Evolutionary conservation across 2,797 vertebrate species (phyloP).

Genomic region (Buceros bicornis): DNA sequence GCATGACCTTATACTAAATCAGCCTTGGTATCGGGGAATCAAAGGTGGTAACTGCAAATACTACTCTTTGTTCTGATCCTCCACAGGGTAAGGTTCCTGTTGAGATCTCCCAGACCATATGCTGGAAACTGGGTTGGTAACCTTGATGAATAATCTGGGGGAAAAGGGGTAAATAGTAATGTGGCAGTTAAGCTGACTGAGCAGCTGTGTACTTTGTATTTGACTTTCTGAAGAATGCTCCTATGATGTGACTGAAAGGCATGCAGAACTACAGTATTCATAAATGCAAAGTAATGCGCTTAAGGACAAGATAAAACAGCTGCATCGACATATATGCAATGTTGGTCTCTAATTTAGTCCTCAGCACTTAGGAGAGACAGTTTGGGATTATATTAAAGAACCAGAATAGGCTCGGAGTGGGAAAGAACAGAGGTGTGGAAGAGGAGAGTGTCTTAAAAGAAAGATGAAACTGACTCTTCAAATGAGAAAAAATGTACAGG

Average conservation of each 20-base stretch:
- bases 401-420: not conserved
- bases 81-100: not conserved
- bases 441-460: not conserved
- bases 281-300: slow-evolving; percentile 43
- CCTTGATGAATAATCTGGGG: not conserved
- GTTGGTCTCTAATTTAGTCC: slow-evolving; percentile 19
- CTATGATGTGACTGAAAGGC: not conserved
- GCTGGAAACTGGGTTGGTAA: not conserved
- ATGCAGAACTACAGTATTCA: not conserved
- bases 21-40: not conserved
- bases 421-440: not conserved
- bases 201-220: not conserved
- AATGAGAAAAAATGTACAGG: not conserved
- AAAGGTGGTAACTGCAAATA: not conserved
- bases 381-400: not conserved
- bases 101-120: not conserved
- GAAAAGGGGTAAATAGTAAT: not conserved
- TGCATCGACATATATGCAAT: not conserved
- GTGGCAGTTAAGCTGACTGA: not conserved
- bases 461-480: slow-evolving; percentile 22
- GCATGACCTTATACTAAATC: slow-evolving; percentile 21
- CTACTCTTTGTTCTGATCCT: not conserved
- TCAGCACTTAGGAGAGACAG: not conserved
- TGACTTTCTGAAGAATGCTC: not conserved
- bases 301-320: slow-evolving; percentile 38